phyloP scores from a whole-genome alignment of 2,888 invertebrate species.

The Meiosimyza decipiens region DNA sequence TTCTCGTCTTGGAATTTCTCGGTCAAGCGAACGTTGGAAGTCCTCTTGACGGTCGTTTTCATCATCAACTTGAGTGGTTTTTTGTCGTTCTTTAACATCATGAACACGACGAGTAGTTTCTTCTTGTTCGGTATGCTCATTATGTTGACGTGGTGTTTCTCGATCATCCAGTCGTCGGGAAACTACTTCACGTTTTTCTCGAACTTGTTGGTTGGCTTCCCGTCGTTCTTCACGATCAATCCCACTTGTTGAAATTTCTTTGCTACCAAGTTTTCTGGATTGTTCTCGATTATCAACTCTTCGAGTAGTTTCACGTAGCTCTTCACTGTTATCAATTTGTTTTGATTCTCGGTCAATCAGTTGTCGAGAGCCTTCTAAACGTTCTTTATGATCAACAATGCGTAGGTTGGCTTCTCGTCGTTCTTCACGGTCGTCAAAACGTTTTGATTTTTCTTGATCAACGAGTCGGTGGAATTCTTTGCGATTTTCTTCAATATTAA shows the following conservation, averaged over 20 bases:
- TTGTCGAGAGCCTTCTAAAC: not conserved
- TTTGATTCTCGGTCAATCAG: not conserved
- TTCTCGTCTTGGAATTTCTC: not conserved
- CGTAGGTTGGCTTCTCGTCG: not conserved
- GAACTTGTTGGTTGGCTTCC: not conserved
- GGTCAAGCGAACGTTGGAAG: not conserved
- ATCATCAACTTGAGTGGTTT: not conserved
- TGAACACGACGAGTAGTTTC: not conserved
- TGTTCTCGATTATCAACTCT: constrained; percentile 5
- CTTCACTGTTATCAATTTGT: not conserved
- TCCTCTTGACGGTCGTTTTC: not conserved
- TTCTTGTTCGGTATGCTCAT: not conserved
- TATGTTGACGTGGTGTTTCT: not conserved
- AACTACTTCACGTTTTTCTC: not conserved
- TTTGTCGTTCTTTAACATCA: constrained; percentile 6
- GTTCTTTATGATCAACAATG: not conserved
- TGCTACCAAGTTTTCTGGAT: not conserved
- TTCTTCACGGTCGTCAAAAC: not conserved
- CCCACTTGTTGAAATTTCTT: not conserved
- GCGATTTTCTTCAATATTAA: not conserved
- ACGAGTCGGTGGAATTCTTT: not conserved
- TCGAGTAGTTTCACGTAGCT: not conserved
- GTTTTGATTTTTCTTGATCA: not conserved
- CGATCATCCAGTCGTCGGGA: not conserved
- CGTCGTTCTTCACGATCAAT: not conserved